Conservation (phyloP, 2,797 vertebrate genomes). For the Chaenodraco wilsoni region DNA sequence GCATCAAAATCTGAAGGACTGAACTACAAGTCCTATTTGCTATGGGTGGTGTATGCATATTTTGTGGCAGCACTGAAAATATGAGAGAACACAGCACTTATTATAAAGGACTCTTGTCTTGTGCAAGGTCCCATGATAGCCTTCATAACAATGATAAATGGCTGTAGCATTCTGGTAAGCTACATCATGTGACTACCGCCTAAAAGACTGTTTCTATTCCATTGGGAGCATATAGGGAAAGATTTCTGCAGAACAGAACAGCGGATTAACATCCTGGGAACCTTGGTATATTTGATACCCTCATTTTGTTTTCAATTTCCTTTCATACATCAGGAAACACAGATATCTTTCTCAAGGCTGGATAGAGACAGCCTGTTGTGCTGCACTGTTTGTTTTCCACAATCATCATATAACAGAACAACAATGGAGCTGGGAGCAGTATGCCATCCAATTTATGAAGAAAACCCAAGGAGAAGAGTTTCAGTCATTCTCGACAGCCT, state of each 20-base stretch:
- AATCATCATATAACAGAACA: slow-evolving; percentile 34
- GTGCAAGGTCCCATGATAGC: slow-evolving; percentile 75
- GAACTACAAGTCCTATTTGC: slow-evolving; percentile 36
- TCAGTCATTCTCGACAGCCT: slow-evolving; percentile 24
- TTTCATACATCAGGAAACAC: slow-evolving; percentile 14
- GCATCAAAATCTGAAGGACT: slow-evolving; percentile 40
- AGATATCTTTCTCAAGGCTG: slow-evolving; percentile 18
- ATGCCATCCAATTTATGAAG: slow-evolving; percentile 28
- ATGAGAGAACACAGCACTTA: slow-evolving; percentile 65
- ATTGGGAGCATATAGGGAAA: slow-evolving; percentile 13
- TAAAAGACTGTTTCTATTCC: slow-evolving; percentile 44
- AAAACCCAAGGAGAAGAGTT: slow-evolving; percentile 28
- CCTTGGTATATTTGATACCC: slow-evolving; percentile 33
- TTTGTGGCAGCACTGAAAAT: slow-evolving; percentile 64
- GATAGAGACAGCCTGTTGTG: slow-evolving; percentile 12
- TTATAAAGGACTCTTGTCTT: slow-evolving; percentile 70
- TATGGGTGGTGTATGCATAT: slow-evolving; percentile 48
- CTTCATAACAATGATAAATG: slow-evolving; percentile 78
- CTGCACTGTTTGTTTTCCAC: slow-evolving; percentile 5
- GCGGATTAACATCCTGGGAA: slow-evolving; percentile 40
- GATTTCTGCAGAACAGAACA: slow-evolving; percentile 37
- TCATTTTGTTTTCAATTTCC: slow-evolving; percentile 41
- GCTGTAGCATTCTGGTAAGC: slow-evolving; percentile 50
- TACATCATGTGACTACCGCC: slow-evolving; percentile 60
- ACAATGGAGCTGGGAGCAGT: slow-evolving; percentile 15